Base-by-base conservation (phyloP, 2,888 invertebrate species). In the Drosophila multiciliata region DNA sequence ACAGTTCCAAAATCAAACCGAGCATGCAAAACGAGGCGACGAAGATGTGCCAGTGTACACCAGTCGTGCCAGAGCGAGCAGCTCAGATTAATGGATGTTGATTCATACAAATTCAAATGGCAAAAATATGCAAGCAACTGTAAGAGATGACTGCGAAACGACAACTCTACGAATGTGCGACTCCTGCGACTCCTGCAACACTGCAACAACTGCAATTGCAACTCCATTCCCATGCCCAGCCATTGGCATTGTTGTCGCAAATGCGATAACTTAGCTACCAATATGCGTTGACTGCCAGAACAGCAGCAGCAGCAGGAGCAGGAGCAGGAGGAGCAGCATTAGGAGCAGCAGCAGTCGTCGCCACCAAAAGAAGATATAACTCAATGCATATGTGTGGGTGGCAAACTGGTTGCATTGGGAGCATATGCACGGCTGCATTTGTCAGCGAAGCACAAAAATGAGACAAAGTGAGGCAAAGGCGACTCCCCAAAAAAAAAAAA, bases 51-150 rank as follows among this genome's bases (percentile, higher is more conserved):
- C 29, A 29, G 29, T 29, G 29, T 29, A 29, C 29, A 29, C 29
- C 75, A 63, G 60, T 33, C 55, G 54, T 45, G 62, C 50, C 73
- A 68, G 58, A 53, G 79, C 71, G 68, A 60, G 66, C 63, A 75
- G 87, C 83, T 75, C 86, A 87, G 87, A 87, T 87, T 87, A 87
- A 87, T 87, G 87, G 87, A 90, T 87, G 87, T 87, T 87, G 87
- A 87, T 87, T 87, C 90, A 45, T 87, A 87, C 87, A 87, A 87
- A 87, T 87, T 87, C 87, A 87, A 87, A 87, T 87, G 87, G 90
- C 87, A 87, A 89, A 87, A 90, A 87, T 90, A 90, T 90, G 90
- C 90, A 90, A 86, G 90, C 86, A 87, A 86, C 82, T 88, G 87
- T 86, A 87, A 86, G 83, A 77, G 89, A 87, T 85, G 89, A 78